These are phyloP conservation scores for Akabosia matsudoensis DNA, from an alignment of 1,140 invertebrate genomes.

Conservation along the genomic window DNA sequence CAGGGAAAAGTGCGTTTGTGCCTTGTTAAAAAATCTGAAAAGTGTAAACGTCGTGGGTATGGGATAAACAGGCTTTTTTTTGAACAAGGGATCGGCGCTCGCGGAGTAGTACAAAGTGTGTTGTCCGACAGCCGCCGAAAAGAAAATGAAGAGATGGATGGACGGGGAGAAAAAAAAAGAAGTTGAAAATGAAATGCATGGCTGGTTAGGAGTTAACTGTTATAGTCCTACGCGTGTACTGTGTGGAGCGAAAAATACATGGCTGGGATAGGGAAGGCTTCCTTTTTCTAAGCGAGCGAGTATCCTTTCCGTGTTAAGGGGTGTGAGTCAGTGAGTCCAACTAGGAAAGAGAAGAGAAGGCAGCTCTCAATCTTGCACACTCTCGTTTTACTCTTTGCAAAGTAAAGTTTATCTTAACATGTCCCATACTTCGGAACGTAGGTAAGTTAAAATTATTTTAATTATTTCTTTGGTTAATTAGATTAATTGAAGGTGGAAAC, in stretches of 20 bases:
- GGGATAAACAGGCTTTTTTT: no score
- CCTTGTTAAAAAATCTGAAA: neutral
- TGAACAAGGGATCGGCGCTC: neutral
- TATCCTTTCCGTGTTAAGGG: neutral
- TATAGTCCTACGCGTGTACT: neutral
- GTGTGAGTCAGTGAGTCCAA: neutral
- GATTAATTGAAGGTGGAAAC: no score
- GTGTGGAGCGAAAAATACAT: neutral
- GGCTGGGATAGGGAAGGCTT: neutral
- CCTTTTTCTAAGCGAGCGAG: neutral
- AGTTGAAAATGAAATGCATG: no score
- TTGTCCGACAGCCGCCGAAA: no score
- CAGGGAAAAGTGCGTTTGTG: no score
- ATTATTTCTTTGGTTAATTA: no score
- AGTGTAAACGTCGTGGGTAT: neutral
- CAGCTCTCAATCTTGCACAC: slow-evolving; percentile 15
- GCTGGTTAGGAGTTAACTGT: neutral
- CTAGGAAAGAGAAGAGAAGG: slow-evolving; percentile 4
- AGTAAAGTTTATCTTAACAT: slow-evolving; percentile 61
- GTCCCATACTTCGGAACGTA: slow-evolving; percentile 69
- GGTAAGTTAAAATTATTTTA: slow-evolving; percentile 58
- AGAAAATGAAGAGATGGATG: neutral
- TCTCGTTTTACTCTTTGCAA: slow-evolving; percentile 25
- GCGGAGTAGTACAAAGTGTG: neutral
- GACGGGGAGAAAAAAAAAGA: neutral